Base-by-base conservation (phyloP, 2,888 invertebrate species). In the Merodon equestris region DNA sequence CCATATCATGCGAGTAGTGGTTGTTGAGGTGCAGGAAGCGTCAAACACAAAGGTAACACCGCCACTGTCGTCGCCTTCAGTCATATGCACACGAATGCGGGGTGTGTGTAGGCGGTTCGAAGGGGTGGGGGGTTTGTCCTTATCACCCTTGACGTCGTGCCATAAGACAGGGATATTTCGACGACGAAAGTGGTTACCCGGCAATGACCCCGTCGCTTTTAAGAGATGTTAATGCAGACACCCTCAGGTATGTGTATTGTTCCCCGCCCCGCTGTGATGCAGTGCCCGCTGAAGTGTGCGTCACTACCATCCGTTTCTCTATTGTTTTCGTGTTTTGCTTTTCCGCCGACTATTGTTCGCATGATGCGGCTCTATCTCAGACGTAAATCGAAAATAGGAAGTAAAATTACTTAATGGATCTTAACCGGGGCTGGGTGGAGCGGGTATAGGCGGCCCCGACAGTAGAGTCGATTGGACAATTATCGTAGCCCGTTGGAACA, bases 341-440 rank as follows among this genome's bases (percentile, higher is more conserved):
- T 18, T 13, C 27, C 42, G 56, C 40, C 38, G 63, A 12, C 68
- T 19, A 74, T 68, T 70, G 60, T 70, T 79, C 44, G 68, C 74
- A 68, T 36, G 68, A 34, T 40, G 38, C 13, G 40, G 9, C 9
- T 13, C n/a, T 79, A 79, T 70, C 79, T 74, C 53, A 79, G 50
- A 60, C 70, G 58, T 44, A 68, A 63, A 79, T 79, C 79, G 68
- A 68, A 74, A 74, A 68, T 51, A 64, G 64, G 54, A 68, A 50
- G 63, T 7, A 74, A 74, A 79, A 79, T 79, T 79, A 70, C 74
- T 51, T 79, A 79, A 79, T 79, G 64, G 54, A 53, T 45, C 51
- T 63, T 12, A 50, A 14, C 48, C 5, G 12, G 40, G 12, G 40
- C 10, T n/a, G 3, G 10, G 3, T 7, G 27, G 27, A 27, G 27